Conservation (phyloP, 2,113 vertebrate genomes). For the Alaudala cheleensis region DNA sequence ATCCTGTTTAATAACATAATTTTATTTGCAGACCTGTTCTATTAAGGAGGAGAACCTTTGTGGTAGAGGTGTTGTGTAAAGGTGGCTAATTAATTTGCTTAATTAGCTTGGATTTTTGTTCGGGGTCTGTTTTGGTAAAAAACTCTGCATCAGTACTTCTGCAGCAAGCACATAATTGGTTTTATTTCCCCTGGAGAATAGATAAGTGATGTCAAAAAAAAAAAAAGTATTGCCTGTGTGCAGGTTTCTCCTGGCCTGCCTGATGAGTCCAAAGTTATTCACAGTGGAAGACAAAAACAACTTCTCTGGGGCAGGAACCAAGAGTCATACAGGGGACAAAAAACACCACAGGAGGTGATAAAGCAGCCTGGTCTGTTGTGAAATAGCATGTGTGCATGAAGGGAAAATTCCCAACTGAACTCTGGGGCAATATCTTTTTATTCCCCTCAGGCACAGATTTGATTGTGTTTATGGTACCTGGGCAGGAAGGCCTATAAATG, state of each 20-base stretch:
- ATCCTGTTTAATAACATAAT: not conserved
- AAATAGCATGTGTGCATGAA: fast-evolving
- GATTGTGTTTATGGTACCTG: not conserved
- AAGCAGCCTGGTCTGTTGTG: not conserved
- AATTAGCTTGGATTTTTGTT: not conserved
- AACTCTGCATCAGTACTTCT: not conserved
- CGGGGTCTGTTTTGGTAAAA: not conserved
- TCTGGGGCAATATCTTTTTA: not conserved
- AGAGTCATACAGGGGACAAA: not conserved
- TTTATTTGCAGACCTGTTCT: not conserved
- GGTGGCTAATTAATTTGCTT: not conserved
- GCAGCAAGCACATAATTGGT: not conserved
- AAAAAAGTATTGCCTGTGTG: not conserved
- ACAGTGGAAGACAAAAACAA: not conserved
- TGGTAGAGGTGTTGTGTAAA: not conserved
- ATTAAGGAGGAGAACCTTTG: not conserved
- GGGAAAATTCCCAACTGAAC: not conserved
- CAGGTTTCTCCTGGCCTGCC: not conserved
- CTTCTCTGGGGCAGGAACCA: not conserved
- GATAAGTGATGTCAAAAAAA: not conserved
- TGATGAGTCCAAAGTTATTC: not conserved
- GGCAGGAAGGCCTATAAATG: not conserved
- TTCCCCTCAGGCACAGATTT: not conserved
- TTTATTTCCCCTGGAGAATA: not conserved
- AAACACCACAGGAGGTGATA: not conserved